Evolutionary conservation across 2,797 vertebrate species (phyloP).

Genomic region (Pelochelys cantorii): DNA sequence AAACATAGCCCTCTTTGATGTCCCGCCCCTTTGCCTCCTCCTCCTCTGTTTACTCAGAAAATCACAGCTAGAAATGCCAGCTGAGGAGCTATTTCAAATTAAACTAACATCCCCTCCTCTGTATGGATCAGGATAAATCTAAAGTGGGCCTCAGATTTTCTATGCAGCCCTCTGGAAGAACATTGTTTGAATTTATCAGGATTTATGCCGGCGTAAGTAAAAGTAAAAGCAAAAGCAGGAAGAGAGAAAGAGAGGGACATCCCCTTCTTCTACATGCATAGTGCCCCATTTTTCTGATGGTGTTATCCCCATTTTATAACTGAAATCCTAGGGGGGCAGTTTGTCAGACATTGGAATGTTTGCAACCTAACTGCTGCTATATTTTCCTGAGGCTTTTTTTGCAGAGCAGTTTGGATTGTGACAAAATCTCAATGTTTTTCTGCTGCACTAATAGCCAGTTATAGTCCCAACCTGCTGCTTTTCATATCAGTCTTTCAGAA

Average conservation of each 20-base stretch:
- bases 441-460: neutral
- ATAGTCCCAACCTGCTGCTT: neutral
- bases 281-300: neutral
- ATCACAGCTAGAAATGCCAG: neutral
- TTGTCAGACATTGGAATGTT: neutral
- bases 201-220: constrained; percentile 11
- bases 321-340: neutral
- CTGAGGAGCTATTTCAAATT: neutral
- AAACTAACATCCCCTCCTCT: neutral
- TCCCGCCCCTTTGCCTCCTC: neutral
- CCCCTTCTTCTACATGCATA: neutral
- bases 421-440: neutral
- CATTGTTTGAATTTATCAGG: neutral
- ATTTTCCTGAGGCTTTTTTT: neutral
- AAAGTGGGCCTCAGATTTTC: neutral
- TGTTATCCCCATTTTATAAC: neutral
- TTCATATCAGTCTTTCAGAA: neutral
- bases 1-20: neutral
- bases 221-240: constrained; percentile 20
- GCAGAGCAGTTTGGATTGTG: neutral
- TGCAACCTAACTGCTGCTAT: neutral
- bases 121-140: neutral
- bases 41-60: neutral
- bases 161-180: neutral
- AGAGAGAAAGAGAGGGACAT: constrained; percentile 2